A percentile compares a stretch with the other conserved stretches of the same genome.
phyloP scores from a whole-genome alignment of 2,888 invertebrate genomes.

The Rhagonycha fulva region DNA sequence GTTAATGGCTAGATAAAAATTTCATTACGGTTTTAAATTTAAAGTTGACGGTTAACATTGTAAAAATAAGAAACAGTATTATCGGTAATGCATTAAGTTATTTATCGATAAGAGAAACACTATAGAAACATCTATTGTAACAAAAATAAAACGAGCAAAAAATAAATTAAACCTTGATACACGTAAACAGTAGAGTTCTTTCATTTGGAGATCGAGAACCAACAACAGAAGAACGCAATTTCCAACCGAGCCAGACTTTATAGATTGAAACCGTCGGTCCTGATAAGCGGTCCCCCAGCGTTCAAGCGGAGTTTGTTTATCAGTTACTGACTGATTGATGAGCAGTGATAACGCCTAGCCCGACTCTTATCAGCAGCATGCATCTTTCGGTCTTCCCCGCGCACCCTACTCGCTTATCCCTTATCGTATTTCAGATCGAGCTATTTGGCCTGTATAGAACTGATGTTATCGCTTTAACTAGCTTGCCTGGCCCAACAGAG shows the following conservation, averaged over 20 bases:
- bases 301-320: conserved; percentile 55
- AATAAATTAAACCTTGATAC: conserved; percentile 31
- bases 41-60: conserved; percentile 11
- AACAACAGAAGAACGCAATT: conserved; percentile 35
- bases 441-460: conserved; percentile 56
- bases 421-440: conserved; percentile 54
- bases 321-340: conserved; percentile 56
- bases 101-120: conserved; percentile 21
- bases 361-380: conserved; percentile 55
- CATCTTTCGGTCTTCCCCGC: conserved; percentile 44
- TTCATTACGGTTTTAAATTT: not conserved
- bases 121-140: conserved; percentile 30
- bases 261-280: conserved; percentile 60
- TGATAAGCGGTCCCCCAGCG: conserved; percentile 58
- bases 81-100: conserved; percentile 25
- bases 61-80: conserved; percentile 3
- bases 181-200: conserved; percentile 34
- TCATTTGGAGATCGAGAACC: conserved; percentile 33
- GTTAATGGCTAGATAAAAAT: not conserved
- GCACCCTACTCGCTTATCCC: conserved; percentile 35
- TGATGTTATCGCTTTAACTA: conserved; percentile 63
- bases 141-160: conserved; percentile 31
- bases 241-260: conserved; percentile 47
- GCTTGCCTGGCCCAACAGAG: conserved; percentile 59
- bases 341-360: conserved; percentile 54